Evolutionary conservation across 2,888 invertebrate species (phyloP), one percentile per base, ranked within the genome.

Genomic region (Villa cingulata): DNA sequence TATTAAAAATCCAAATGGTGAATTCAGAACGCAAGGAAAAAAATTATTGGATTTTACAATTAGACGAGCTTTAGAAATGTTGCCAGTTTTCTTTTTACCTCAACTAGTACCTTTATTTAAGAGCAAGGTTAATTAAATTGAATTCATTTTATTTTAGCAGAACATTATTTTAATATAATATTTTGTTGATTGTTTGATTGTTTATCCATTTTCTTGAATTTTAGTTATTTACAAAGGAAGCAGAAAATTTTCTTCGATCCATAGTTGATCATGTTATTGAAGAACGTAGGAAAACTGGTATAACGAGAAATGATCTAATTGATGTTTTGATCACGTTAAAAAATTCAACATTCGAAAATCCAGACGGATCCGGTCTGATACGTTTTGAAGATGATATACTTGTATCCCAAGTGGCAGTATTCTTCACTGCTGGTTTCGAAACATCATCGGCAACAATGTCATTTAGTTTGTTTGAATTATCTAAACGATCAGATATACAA

Each of bases 311-410:
- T 44, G 75, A 76, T 57, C 63, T 76, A 1, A 66, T 76, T 38
- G 74, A 75, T 53, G 54, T 72, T 5, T 55, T 76, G 14, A 59
- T 75, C 34, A 63, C 65, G 2, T 49, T 74, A 7, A 69, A 64
- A 27, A 60, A 65, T 43, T 17, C 19, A 7, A 18, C 27, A 43
- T 1, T n/a, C 4, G 1, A 37, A 7, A 32, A 32, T 32, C 9
- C 9, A 4, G 12, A 32, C 12, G n/a, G n/a, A n/a, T n/a, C n/a
- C n/a, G n/a, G n/a, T n/a, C 7, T 4, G 5, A 19, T 16, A 10
- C 12, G 20, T 10, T 15, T 16, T 37, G 41, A 52, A 1, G 54
- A 40, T 17, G 54, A 54, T 23, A 36, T 50, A 15, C 37, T 54
- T 12, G 44, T 50, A 6, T 49, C 54, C 10, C 54, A 54, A 45